These are phyloP conservation scores for Falco novaeseelandiae DNA, from an alignment of 2,797 vertebrate species.

Conservation along the genomic window DNA sequence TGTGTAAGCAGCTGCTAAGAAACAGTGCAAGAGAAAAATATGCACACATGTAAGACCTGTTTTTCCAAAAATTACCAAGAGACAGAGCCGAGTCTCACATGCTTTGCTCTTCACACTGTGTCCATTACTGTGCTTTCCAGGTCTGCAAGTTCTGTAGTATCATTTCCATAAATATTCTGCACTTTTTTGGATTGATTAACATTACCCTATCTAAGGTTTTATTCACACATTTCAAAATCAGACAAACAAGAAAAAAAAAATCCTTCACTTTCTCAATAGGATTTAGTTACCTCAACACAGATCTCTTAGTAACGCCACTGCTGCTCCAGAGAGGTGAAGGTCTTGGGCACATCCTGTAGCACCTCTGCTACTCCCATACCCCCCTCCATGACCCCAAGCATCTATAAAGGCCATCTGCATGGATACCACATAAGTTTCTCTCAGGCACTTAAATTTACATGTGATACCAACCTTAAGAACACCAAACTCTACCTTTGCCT, in stretches of 20 bases:
- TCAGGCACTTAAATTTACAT: background rate
- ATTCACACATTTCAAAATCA: background rate
- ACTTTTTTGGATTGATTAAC: background rate
- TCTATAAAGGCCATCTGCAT: background rate
- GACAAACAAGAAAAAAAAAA: background rate
- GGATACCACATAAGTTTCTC: background rate
- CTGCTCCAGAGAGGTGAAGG: background rate
- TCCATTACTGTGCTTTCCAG: background rate
- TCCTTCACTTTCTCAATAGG: background rate
- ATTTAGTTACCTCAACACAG: background rate
- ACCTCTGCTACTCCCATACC: background rate
- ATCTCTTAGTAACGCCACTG: background rate
- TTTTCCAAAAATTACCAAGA: background rate
- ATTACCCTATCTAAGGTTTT: background rate
- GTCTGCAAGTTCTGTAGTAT: background rate
- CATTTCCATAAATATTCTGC: background rate
- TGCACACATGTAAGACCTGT: background rate
- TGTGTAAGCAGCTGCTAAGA: rapidly evolving
- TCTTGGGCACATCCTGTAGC: background rate
- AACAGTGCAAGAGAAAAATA: background rate
- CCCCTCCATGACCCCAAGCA: background rate
- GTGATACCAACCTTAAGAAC: background rate
- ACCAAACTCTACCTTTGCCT: background rate
- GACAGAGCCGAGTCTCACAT: background rate
- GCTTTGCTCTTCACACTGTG: background rate